These are phyloP conservation scores for Solenodon paradoxus DNA, from an alignment of 2,113 vertebrate species.

Conservation along the genomic window DNA sequence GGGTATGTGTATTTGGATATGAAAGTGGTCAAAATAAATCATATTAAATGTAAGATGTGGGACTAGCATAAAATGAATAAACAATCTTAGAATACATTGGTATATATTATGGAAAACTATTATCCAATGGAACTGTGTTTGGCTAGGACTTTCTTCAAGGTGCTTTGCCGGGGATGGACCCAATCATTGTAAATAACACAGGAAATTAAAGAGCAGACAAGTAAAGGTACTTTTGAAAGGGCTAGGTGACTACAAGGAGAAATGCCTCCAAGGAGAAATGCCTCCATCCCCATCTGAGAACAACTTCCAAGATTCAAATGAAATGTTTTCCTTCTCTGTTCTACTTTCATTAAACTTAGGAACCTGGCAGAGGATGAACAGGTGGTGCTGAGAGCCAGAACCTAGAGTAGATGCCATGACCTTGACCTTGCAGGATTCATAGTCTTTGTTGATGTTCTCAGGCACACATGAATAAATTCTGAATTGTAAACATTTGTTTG, in stretches of 20 bases:
- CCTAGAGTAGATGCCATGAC: too few species aligned
- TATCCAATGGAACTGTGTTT: background rate
- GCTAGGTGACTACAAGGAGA: background rate
- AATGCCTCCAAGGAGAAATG: background rate
- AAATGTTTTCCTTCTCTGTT: constrained; percentile 12
- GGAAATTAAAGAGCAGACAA: constrained; percentile 38
- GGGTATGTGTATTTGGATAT: background rate
- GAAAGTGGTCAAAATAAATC: background rate
- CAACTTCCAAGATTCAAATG: background rate
- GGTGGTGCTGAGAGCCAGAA: background rate
- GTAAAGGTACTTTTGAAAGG: background rate
- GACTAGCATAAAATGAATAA: constrained; percentile 28
- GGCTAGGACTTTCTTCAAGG: background rate
- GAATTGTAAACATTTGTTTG: background rate
- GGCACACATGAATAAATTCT: background rate
- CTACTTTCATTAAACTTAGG: background rate
- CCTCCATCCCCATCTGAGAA: background rate
- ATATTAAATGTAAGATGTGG: background rate
- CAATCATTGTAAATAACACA: constrained; percentile 25
- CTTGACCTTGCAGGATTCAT: background rate
- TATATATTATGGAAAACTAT: background rate
- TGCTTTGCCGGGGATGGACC: constrained; percentile 1
- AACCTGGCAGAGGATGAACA: background rate
- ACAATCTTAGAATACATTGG: background rate
- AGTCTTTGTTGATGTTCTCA: background rate